Conservation (phyloP, 2,888 invertebrate genomes). For the Lathronympha strigana region DNA sequence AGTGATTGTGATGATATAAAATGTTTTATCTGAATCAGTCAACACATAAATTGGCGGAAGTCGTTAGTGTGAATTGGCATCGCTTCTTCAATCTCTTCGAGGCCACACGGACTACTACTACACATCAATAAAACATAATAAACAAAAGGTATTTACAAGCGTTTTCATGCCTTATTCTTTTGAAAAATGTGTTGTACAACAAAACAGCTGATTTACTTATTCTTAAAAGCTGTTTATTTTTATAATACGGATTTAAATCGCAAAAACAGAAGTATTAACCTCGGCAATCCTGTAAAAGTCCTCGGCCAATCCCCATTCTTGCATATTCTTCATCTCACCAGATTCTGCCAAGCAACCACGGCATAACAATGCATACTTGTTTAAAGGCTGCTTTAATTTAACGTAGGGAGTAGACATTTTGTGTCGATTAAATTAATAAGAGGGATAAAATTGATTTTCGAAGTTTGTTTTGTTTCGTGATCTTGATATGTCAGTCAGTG, state of each 20-base stretch:
- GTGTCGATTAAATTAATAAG: background rate
- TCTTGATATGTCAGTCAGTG: conserved; percentile 12
- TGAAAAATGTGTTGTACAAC: background rate
- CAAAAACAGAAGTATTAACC: conserved; percentile 52
- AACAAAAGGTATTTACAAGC: background rate
- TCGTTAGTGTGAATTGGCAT: conserved; percentile 1
- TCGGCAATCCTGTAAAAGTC: conserved; percentile 65
- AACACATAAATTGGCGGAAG: background rate
- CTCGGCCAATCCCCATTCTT: conserved; percentile 64
- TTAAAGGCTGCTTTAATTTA: conserved; percentile 51
- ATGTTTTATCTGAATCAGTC: too few relatives aligned
- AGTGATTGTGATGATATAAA: too few relatives aligned
- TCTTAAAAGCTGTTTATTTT: background rate
- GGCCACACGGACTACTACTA: background rate
- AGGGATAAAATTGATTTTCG: background rate
- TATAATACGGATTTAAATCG: background rate
- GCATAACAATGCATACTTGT: conserved; percentile 58
- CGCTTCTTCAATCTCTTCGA: background rate
- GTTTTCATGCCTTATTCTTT: too few relatives aligned
- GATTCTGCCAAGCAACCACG: conserved; percentile 68
- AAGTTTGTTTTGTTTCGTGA: conserved; percentile 23
- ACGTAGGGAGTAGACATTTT: conserved; percentile 57
- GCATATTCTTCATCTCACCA: conserved; percentile 73
- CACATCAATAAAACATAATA: background rate
- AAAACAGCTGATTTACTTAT: too few relatives aligned